Evolutionary conservation across 2,888 invertebrate genomes (phyloP), one percentile per base, ranked within the genome.

Genomic region (Drosophila buzzatii): DNA sequence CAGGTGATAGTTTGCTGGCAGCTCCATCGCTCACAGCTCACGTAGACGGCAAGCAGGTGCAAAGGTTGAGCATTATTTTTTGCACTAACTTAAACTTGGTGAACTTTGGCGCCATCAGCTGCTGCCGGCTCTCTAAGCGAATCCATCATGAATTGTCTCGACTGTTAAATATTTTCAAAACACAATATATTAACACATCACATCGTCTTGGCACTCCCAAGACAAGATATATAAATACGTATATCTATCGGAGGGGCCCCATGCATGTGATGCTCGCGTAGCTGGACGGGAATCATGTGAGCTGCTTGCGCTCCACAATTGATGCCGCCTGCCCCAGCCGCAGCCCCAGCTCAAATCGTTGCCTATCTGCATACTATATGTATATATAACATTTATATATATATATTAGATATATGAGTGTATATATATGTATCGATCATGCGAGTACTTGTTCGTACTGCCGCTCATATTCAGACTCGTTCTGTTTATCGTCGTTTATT

Each of bases 101-200:
- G 45, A 68, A 49, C 55, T 70, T 67, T 35, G 45, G 47, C 16
- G 35, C 14, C 59, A 33, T 27, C 27, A 27, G 27, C 6, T 27
- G 27, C 1, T 4, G 18, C 12, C 10, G 18, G 53, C 37, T 39
- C 37, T 39, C 49, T 41, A 33, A 27, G 47, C 62, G 65, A 77
- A 77, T 76, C 76, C 73, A 77, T 77, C 76, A 72, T 39, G n/a
- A 75, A 56, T 56, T 69, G 23, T 62, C 45, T 70, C 52, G 20
- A 23, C 27, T 49, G 49, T 37, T 18, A 27, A n/a, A 23, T 73
- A 63, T 71, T 75, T 69, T 73, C 59, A 70, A 70, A 69, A 70
- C 70, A 82, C 20, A 49, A 64, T 37, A 81, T 88, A 88, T 88
- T 82, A 85, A 86, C 89, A 85, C 85, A 85, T 85, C 89, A 82